These are phyloP conservation scores for Sapajus apella DNA, from an alignment of 2,113 vertebrate genomes.

Conservation along the genomic window DNA sequence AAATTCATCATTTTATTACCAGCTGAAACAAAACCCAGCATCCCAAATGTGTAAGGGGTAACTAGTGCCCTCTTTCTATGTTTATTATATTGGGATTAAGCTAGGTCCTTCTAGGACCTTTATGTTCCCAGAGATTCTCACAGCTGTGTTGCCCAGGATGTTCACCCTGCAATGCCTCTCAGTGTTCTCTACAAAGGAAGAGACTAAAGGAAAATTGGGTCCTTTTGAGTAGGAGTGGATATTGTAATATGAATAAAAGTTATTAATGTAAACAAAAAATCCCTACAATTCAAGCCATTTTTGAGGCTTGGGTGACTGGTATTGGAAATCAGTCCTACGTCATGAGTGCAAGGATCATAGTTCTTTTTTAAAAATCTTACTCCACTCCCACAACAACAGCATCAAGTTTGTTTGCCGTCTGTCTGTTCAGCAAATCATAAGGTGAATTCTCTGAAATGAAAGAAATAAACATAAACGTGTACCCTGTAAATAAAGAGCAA, in stretches of 20 bases:
- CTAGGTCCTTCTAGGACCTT: not conserved
- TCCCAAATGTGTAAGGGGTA: not conserved
- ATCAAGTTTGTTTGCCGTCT: not conserved
- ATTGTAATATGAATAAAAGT: no score
- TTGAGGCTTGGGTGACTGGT: not conserved
- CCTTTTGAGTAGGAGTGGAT: not conserved
- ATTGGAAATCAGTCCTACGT: not conserved
- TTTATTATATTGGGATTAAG: not conserved
- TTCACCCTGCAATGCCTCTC: not conserved
- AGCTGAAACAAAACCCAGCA: not conserved
- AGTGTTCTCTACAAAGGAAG: not conserved
- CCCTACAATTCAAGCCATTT: not conserved
- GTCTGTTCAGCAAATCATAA: not conserved
- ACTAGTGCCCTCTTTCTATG: not conserved
- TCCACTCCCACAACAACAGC: slow-evolving; percentile 31
- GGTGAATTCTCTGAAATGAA: not conserved
- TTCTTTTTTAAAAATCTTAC: not conserved
- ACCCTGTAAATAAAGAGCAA: not conserved
- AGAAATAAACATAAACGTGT: not conserved
- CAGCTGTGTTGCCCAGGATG: not conserved
- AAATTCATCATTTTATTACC: not conserved
- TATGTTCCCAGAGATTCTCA: not conserved
- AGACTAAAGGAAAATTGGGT: not conserved
- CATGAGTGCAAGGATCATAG: not conserved
- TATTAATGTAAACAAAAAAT: not conserved